Conservation (phyloP, 2,797 vertebrate species). For the Phyllotis vaccarum region DNA sequence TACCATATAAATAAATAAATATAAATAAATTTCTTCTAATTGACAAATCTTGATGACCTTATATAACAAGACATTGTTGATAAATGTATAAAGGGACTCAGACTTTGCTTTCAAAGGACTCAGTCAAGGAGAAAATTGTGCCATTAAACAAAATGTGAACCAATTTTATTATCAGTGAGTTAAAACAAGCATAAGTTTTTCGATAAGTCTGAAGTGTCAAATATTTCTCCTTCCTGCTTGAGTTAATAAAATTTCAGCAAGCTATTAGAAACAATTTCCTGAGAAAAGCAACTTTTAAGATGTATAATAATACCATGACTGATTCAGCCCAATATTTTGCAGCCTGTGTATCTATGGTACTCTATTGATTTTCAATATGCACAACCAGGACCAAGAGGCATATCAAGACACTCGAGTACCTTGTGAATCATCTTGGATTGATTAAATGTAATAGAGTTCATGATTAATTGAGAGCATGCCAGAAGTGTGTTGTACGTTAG, state of each 20-base stretch:
- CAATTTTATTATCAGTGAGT: conserved; percentile 7
- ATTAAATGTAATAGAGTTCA: conserved; percentile 73
- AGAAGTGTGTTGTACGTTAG: conserved; percentile 11
- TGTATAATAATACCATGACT: conserved; percentile 58
- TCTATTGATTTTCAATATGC: conserved; percentile 71
- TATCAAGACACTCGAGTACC: conserved; percentile 61
- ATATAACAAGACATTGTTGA: background rate
- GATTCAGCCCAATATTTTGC: conserved; percentile 63
- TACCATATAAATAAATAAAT: too few species aligned
- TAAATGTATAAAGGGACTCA: background rate
- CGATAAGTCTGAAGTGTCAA: conserved; percentile 28
- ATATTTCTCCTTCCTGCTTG: conserved; percentile 34
- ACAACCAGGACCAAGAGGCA: conserved; percentile 58
- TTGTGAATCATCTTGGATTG: conserved; percentile 76
- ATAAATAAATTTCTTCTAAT: background rate
- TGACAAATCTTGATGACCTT: background rate
- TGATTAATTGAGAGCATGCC: conserved; percentile 72
- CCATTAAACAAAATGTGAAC: conserved; percentile 13
- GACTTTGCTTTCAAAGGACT: background rate
- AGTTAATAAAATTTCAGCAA: conserved; percentile 53
- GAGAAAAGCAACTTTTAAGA: conserved; percentile 66
- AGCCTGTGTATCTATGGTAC: conserved; percentile 44
- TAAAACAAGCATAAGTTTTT: conserved; percentile 50
- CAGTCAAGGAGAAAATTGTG: conserved; percentile 26
- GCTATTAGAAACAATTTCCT: conserved; percentile 64